Conservation (phyloP, 2,113 vertebrate genomes). For the Misgurnus mizolepis region DNA sequence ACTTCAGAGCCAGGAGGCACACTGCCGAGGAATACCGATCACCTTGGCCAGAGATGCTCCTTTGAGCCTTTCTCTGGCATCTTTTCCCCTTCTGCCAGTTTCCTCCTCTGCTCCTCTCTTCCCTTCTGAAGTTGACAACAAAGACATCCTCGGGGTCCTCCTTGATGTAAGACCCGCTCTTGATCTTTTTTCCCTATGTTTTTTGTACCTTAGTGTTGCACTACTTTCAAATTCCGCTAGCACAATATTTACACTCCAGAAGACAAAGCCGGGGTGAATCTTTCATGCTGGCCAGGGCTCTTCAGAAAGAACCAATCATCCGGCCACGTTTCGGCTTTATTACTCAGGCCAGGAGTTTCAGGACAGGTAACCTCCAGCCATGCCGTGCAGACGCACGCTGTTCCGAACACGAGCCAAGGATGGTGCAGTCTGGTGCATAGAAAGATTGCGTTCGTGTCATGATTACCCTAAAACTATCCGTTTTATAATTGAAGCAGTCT, state of each 20-base stretch:
- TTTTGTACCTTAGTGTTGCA: constrained; percentile 98
- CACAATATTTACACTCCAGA: constrained; percentile 99
- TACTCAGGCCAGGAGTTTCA: constrained; percentile 57
- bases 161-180: constrained; percentile 99
- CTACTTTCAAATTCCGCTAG: constrained; percentile 99
- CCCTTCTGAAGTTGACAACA: constrained; percentile 99
- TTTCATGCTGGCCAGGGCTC: constrained; percentile 74
- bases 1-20: constrained; percentile 99
- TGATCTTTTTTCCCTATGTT: constrained; percentile 93
- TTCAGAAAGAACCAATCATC: constrained; percentile 72
- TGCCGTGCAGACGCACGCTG: background rate
- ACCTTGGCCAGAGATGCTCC: constrained; percentile 98
- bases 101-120: constrained; percentile 99
- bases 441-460: background rate
- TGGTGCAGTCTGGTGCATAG: background rate
- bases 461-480: constrained; percentile 19
- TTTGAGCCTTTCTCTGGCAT: constrained; percentile 99
- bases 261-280: constrained; percentile 91
- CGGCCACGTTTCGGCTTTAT: constrained; percentile 47
- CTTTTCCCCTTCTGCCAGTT: constrained; percentile 99
- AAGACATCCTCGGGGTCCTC: constrained; percentile 99
- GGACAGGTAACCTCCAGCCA: constrained; percentile 32
- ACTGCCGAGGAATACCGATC: constrained; percentile 99
- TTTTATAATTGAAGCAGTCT: constrained; percentile 39
- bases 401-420: background rate